Base-by-base conservation (phyloP, 2,797 vertebrate genomes). In the Urosaurus nigricauda region DNA sequence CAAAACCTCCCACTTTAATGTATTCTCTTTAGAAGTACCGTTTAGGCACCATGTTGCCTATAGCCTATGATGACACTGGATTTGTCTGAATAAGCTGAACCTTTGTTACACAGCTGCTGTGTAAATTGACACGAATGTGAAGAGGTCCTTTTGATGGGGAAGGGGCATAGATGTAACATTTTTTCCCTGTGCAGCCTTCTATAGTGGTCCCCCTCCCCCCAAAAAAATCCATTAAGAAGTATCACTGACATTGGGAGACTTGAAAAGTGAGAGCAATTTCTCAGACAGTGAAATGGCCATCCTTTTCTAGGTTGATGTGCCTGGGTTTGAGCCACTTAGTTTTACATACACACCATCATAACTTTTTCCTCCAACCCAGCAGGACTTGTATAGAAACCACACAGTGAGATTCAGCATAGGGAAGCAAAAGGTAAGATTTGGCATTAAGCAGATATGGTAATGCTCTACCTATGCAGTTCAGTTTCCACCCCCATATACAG, bases 361-460 rank as follows among this genome's bases (percentile, higher is more conserved):
- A 24, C 19, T 29, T 56, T 47, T 65, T 47, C 4, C n/a, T 16
- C 1, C 73, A 35, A 35, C n/a, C 32, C 65, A 14, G 2, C 9
- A 4, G 11, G 47, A 17, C 19, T 65, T 4, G 9, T 0, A 4
- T 2, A 14, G 1, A 32, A 58, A 3, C 56, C 3, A 19, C 32
- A 14, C 29, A 1, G 5, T 26, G 35, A 43, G 35, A 13, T n/a
- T 82, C 14, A 17, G 11, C 29, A 26, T 1, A 29, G 19, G 14
- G 40, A 51, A 12, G 8, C 13, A 13, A 2, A 4, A 24, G 35
- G 19, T 60, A 19, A 60, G 58, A 5, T 21, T 19, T 19, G 21
- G 19, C 17, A 60, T 60, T 60, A 60, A 60, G 58, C 19, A 60
- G 58, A 19, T 19, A 60, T 4, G 21, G 58, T 58, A 58, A 58